Percentiles rank a stretch among this genome's conserved stretches.
phyloP scores from a whole-genome alignment of 2,113 vertebrate species.

The Loxodonta africana region DNA sequence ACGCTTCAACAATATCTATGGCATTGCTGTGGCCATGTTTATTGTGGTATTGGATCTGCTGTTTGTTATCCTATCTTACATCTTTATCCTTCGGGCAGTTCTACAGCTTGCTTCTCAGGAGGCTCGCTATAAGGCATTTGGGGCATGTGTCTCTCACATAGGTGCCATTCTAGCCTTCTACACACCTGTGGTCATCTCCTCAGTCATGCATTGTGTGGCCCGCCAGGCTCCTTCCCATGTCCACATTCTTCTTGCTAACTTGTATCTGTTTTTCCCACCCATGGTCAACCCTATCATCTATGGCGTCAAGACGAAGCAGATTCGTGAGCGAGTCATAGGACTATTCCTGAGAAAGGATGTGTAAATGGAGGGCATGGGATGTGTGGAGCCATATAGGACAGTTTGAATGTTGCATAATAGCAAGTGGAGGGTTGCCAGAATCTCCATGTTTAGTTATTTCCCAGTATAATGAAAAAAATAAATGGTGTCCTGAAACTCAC shows the following conservation, averaged over 20 bases:
- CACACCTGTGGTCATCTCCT: conserved; percentile 74
- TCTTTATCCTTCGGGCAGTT: neutral
- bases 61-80: neutral
- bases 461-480: neutral
- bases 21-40: conserved; percentile 13
- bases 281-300: conserved; percentile 83
- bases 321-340: conserved; percentile 66
- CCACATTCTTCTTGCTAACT: conserved; percentile 74
- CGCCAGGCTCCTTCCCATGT: conserved; percentile 52
- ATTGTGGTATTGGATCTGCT: conserved; percentile 18
- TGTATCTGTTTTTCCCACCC: conserved; percentile 83
- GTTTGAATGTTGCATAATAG: neutral
- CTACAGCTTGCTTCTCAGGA: conserved; percentile 62
- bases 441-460: neutral
- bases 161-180: conserved; percentile 77
- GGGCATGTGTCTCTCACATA: conserved; percentile 76
- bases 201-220: conserved; percentile 76
- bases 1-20: conserved; percentile 65
- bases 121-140: conserved; percentile 53
- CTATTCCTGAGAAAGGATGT: conserved; percentile 60
- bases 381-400: neutral
- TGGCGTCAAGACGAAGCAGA: conserved; percentile 80
- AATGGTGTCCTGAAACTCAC: neutral
- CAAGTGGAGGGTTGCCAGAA: neutral
- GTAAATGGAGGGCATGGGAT: neutral